A percentile compares a stretch with the other conserved stretches of the same genome.
These are phyloP conservation scores for Musca domestica DNA, from an alignment of 1,140 invertebrate genomes.

Conservation along the genomic window DNA sequence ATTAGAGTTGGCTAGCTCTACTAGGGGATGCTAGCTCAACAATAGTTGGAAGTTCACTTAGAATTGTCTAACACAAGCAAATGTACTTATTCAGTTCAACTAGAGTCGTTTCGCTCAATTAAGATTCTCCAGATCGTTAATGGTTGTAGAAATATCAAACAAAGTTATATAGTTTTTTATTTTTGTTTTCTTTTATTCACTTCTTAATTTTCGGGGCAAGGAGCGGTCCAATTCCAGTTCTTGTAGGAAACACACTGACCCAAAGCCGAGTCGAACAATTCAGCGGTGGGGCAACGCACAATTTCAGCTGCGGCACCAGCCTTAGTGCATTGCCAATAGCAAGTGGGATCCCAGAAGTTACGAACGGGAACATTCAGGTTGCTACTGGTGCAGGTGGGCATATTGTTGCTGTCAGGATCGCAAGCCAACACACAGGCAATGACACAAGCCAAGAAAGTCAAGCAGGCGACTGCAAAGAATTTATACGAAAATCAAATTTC, in stretches of 20 bases:
- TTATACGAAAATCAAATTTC: too few species aligned
- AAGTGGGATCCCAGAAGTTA: constrained; percentile 15
- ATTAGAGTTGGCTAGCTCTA: too few species aligned
- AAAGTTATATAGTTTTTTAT: too few species aligned
- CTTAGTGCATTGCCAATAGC: not conserved
- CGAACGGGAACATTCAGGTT: constrained; percentile 3
- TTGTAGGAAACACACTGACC: not conserved
- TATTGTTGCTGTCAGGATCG: constrained; percentile 5
- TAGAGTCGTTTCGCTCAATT: too few species aligned
- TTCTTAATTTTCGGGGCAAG: not conserved
- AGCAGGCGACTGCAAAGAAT: not conserved
- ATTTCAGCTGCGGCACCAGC: not conserved
- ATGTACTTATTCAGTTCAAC: too few species aligned
- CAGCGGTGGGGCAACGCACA: not conserved
- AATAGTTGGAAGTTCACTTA: too few species aligned
- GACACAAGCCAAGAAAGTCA: not conserved
- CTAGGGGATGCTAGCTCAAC: too few species aligned
- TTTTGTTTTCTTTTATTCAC: too few species aligned
- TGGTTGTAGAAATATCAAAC: too few species aligned
- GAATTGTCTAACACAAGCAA: too few species aligned
- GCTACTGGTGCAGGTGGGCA: not conserved
- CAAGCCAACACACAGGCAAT: constrained; percentile 5
- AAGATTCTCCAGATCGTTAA: too few species aligned
- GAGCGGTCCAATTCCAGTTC: not conserved
- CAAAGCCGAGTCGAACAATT: not conserved